Base-by-base conservation (phyloP, 2,113 vertebrate genomes). In the Craseonycteris thonglongyai region DNA sequence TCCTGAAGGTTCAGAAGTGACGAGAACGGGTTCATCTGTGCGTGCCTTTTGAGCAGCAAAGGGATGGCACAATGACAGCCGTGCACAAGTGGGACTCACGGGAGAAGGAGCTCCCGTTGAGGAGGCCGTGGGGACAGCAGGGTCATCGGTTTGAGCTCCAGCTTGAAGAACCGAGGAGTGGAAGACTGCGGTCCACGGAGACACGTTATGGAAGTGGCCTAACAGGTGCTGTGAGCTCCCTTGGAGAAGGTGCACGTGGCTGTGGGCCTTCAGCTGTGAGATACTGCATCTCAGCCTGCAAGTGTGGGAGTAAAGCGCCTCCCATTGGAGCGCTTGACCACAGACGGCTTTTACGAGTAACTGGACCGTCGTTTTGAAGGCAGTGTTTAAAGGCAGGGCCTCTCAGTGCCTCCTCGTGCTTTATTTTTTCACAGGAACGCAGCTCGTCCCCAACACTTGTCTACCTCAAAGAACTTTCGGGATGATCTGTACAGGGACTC, bases 401-500 rank as follows among this genome's bases (percentile, higher is more conserved):
- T 35, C 24, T 91, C 26, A 2, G 2, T 56, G 22, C 16, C 28
- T 35, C 33, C 28, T 35, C 19, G 33, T 63, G 47, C 19, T 28
- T 65, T 69, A 16, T 30, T 79, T 42, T 24, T 82, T 33, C 85
- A 15, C 10, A 7, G n/a, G 26, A 85, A 83, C 45, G 78, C 33
- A 59, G 0, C 81, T 84, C 16, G 13, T 82, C 95, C 7, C 49
- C 72, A 72, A 76, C 11, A 28, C 58, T 47, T 87, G 7, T 63
- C 88, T 97, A 86, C 93, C 95, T 97, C 94, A 40, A 7, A 42
- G 72, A 75, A n/a, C 26, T 56, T 42, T 84, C 33, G 68, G 35
- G 49, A 61, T 54, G 89, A 63, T 58, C 69, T 45, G 66, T 26
- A 59, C 45, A 19, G 51, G 47, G 0, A 38, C n/a, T n/a, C n/a